phyloP scores from a whole-genome alignment of 2,888 invertebrate species.

The Amblyjoppa proteus region DNA sequence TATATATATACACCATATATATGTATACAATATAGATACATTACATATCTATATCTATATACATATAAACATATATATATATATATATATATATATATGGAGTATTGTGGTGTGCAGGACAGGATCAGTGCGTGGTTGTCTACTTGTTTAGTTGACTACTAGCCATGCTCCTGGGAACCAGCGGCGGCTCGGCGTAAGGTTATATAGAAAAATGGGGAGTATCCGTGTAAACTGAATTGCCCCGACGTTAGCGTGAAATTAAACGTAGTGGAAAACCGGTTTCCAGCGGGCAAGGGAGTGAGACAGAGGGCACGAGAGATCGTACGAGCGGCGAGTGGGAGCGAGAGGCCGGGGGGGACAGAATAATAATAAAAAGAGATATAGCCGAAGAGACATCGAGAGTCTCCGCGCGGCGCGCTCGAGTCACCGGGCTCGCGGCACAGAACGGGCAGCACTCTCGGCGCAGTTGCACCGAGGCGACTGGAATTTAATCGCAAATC shows the following conservation, averaged over 20 bases:
- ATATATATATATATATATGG: neutral
- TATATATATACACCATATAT: neutral
- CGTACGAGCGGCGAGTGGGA: slow-evolving; percentile 56
- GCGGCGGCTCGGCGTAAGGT: slow-evolving; percentile 34
- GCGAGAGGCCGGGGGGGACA: slow-evolving; percentile 50
- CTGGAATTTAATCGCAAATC: slow-evolving; percentile 75
- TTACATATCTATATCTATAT: neutral
- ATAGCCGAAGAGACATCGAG: slow-evolving; percentile 46
- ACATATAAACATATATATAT: neutral
- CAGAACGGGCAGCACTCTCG: slow-evolving; percentile 6
- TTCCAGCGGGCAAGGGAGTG: slow-evolving; percentile 68
- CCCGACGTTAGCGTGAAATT: slow-evolving; percentile 84
- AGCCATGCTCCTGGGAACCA: slow-evolving; percentile 48
- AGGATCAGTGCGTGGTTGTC: slow-evolving; percentile 11
- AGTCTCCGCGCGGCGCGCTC: slow-evolving; percentile 50
- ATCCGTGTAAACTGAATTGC: slow-evolving; percentile 84
- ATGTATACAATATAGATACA: neutral
- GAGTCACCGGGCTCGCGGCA: slow-evolving; percentile 57
- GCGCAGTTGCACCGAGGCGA: slow-evolving; percentile 22
- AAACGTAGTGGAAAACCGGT: slow-evolving; percentile 83
- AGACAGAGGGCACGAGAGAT: slow-evolving; percentile 51
- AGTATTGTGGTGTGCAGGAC: slow-evolving; percentile 3
- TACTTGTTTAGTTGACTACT: slow-evolving; percentile 29
- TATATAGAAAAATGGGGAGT: slow-evolving; percentile 75
- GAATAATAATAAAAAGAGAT: slow-evolving; percentile 60